Evolutionary conservation across 30 jellyfish, hydroid and myxozoan genomes (phyloP).

Genomic region (Pseudorhiza aurosa): DNA sequence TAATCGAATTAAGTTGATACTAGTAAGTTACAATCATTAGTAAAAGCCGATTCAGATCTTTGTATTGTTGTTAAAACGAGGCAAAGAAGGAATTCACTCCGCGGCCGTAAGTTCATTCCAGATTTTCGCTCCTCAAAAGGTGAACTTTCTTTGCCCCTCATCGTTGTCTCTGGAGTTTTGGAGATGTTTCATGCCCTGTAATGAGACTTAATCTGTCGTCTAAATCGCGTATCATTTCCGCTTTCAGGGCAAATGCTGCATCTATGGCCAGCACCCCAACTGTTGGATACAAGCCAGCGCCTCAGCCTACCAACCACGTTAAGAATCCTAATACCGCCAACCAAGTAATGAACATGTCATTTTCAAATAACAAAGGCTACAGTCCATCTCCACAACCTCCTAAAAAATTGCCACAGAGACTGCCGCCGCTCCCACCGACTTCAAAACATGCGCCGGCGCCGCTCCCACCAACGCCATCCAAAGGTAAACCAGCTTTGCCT

Average conservation of each 20-base stretch:
- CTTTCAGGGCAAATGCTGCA: neutral
- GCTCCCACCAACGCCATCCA: neutral
- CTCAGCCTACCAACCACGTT: neutral
- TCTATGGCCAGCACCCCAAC: neutral
- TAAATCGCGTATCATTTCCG: too few relatives aligned
- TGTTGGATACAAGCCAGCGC: constrained; percentile 1
- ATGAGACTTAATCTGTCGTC: too few relatives aligned
- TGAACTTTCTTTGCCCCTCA: too few relatives aligned
- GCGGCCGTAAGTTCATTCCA: too few relatives aligned
- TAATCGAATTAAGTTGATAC: too few relatives aligned
- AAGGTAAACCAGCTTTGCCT: constrained; percentile 30
- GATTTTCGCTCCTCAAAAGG: too few relatives aligned
- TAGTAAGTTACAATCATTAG: too few relatives aligned
- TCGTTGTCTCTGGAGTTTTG: too few relatives aligned
- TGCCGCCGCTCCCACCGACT: constrained; percentile 28
- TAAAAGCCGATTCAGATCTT: too few relatives aligned
- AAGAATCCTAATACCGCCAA: neutral
- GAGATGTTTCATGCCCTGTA: too few relatives aligned
- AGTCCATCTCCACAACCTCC: constrained; percentile 15
- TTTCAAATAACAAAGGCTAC: neutral
- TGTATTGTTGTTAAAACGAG: too few relatives aligned
- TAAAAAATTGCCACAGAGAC: neutral
- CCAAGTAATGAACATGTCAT: neutral
- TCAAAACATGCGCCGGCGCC: neutral
- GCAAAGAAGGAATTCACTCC: too few relatives aligned